Conservation (phyloP, 2,797 vertebrate species). For the Catamblyrhynchus diadema region DNA sequence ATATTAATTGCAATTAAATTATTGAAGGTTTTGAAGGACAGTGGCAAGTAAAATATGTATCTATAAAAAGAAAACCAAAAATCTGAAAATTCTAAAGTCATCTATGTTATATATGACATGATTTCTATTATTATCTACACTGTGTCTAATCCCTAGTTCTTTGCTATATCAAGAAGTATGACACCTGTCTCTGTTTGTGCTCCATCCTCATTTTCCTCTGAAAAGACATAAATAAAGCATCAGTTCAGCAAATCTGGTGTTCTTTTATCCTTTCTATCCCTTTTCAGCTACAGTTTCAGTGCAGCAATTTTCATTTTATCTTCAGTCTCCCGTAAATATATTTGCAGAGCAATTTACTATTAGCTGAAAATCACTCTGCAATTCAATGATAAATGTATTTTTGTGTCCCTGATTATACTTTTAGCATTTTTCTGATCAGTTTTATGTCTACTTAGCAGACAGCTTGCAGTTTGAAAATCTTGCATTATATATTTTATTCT, state of each 20-base stretch:
- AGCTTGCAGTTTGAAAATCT: background rate
- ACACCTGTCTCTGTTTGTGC: background rate
- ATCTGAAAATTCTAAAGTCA: background rate
- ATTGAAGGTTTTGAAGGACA: background rate
- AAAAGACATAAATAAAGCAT: slow-evolving; percentile 3
- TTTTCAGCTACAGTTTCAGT: background rate
- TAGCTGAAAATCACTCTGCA: background rate
- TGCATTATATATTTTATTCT: background rate
- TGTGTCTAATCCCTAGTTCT: background rate
- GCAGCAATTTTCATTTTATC: slow-evolving; percentile 13
- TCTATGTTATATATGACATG: background rate
- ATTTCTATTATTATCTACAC: background rate
- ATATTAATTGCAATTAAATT: background rate
- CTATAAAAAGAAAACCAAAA: background rate
- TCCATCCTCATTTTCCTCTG: background rate
- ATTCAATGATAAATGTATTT: background rate
- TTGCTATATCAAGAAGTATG: background rate
- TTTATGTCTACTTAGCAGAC: background rate
- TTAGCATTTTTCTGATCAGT: background rate
- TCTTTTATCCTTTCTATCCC: background rate
- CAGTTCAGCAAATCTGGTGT: background rate
- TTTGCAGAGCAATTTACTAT: slow-evolving; percentile 10
- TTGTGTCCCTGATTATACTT: background rate
- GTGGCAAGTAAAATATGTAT: background rate
- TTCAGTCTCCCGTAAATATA: background rate